Conservation (phyloP, 1,140 invertebrate genomes). For the honey bee (Apis mellifera) region DNA sequence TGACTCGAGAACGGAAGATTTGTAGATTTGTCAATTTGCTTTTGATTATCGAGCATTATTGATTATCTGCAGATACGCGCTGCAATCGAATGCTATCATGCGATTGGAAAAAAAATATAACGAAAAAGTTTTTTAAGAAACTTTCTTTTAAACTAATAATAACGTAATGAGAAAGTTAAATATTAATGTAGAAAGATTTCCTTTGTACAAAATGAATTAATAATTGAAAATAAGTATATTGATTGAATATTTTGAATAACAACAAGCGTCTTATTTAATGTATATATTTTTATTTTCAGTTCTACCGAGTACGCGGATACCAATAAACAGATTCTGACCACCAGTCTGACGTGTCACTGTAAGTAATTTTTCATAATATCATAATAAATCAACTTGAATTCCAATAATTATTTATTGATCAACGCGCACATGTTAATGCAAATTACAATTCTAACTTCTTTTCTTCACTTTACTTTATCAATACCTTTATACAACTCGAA, state of each 20-base stretch:
- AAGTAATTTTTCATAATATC: conserved; percentile 54
- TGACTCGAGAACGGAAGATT: neutral
- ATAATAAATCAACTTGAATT: neutral
- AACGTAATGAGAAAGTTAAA: too few species aligned
- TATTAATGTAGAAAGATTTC: too few species aligned
- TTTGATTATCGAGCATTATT: neutral
- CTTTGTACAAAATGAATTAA: too few species aligned
- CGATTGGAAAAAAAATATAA: too few species aligned
- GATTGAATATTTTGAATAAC: too few species aligned
- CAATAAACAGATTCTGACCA: conserved; percentile 71
- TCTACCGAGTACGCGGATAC: conserved; percentile 59
- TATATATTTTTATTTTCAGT: conserved; percentile 65
- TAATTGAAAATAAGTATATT: too few species aligned
- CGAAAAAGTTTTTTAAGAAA: too few species aligned
- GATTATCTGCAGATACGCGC: too few species aligned
- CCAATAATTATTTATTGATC: too few species aligned
- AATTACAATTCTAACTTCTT: neutral
- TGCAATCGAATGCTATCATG: too few species aligned
- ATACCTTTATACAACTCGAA: too few species aligned
- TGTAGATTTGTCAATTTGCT: neutral
- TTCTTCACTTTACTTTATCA: neutral
- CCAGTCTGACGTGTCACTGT: conserved; percentile 74
- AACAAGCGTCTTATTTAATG: neutral
- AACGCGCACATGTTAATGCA: neutral
- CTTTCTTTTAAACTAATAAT: too few species aligned